Evolutionary conservation across 2,113 vertebrate species (phyloP).

Genomic region (Hippocampus barbouri): DNA sequence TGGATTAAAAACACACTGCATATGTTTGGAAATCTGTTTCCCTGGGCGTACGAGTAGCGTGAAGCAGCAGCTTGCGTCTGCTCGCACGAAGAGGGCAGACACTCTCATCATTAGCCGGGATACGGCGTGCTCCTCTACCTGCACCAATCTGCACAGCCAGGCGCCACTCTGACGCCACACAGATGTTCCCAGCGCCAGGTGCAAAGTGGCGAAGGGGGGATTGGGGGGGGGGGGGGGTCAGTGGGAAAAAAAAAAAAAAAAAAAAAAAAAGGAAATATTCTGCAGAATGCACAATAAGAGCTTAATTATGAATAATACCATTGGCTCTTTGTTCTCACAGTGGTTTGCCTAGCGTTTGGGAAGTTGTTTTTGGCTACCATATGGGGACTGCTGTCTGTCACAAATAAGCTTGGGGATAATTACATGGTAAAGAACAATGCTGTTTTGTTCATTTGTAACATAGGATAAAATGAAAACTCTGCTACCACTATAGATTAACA

Average conservation of each 20-base stretch:
- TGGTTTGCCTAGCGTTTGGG: conserved; percentile 61
- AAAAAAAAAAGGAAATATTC: conserved; percentile 70
- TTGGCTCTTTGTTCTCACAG: conserved; percentile 66
- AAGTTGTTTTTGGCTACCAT: conserved; percentile 71
- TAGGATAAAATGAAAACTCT: conserved; percentile 31
- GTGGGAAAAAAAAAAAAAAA: conserved; percentile 50
- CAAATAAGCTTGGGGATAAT: conserved; percentile 59
- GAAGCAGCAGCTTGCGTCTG: conserved; percentile 71
- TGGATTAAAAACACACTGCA: conserved; percentile 78
- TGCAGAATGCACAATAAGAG: conserved; percentile 67
- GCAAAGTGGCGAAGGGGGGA: conserved; percentile 63
- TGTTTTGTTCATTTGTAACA: conserved; percentile 60
- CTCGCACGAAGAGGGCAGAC: conserved; percentile 76
- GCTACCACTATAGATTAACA: conserved; percentile 1
- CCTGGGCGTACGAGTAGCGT: conserved; percentile 71
- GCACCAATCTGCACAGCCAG: conserved; percentile 74
- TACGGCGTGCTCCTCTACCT: conserved; percentile 74
- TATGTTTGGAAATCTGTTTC: conserved; percentile 81
- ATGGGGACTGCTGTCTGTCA: conserved; percentile 74
- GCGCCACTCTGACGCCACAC: conserved; percentile 72
- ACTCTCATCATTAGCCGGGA: conserved; percentile 78
- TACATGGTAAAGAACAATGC: conserved; percentile 61
- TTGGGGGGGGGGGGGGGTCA: conserved; percentile 46
- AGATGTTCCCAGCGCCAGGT: conserved; percentile 76
- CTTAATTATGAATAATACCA: conserved; percentile 74